Evolutionary conservation across 2,888 invertebrate species (phyloP).

Genomic region (Horisme vitalbata): DNA sequence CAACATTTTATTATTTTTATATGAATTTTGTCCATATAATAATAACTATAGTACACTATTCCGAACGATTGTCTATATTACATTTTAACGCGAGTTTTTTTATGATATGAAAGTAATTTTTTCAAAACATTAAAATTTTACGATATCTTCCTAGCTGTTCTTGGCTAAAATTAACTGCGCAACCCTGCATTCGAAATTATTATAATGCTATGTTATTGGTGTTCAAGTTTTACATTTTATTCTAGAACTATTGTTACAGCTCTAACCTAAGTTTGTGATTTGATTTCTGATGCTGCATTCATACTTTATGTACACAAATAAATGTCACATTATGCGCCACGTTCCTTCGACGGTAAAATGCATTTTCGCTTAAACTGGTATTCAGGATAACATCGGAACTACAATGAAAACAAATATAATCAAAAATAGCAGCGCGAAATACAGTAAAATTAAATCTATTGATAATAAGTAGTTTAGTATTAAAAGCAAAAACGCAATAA

Average conservation of each 20-base stretch:
- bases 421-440: conserved; percentile 5
- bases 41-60: conserved; percentile 10
- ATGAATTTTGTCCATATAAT: conserved; percentile 14
- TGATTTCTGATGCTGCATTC: conserved; percentile 14
- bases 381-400: conserved; percentile 13
- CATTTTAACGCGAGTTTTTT: neutral
- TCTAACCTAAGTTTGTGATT: conserved; percentile 17
- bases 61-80: conserved; percentile 9
- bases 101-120: too few relatives aligned
- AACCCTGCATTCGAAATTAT: conserved; percentile 10
- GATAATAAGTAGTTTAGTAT: conserved; percentile 3
- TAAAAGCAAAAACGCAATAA: conserved; percentile 9
- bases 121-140: too few relatives aligned
- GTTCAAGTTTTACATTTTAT: conserved; percentile 2
- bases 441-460: neutral
- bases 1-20: conserved; percentile 28
- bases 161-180: neutral
- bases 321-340: conserved; percentile 16
- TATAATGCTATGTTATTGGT: neutral
- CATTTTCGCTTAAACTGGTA: conserved; percentile 30
- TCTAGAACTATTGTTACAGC: conserved; percentile 4
- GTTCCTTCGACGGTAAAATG: conserved; percentile 27
- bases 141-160: neutral
- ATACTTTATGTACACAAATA: conserved; percentile 21
- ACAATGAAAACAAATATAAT: conserved; percentile 4